These are phyloP conservation scores for Cassiopea andromeda DNA, from an alignment of 30 jellyfish, hydroid and myxozoan species.

Conservation along the genomic window DNA sequence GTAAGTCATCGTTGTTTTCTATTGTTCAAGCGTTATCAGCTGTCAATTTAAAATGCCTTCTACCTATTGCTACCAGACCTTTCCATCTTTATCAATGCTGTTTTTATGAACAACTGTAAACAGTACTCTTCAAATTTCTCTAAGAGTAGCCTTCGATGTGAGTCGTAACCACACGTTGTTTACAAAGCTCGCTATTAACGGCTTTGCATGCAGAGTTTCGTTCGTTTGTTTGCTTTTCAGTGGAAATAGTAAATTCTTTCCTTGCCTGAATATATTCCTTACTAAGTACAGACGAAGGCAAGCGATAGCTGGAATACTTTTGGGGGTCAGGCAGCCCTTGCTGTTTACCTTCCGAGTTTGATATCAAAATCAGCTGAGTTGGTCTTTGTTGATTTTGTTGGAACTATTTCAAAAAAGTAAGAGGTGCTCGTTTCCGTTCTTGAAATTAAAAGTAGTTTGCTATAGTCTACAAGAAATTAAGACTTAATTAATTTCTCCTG, in stretches of 20 bases:
- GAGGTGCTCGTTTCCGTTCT: not conserved
- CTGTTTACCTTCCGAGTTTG: not conserved
- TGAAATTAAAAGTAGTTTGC: not conserved
- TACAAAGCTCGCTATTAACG: not conserved
- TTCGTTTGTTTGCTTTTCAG: not conserved
- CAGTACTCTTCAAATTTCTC: not conserved
- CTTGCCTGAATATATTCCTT: too few relatives aligned
- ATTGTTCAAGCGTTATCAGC: not conserved
- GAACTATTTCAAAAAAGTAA: not conserved
- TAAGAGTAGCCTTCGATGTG: not conserved
- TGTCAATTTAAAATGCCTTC: not conserved
- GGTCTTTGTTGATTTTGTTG: not conserved
- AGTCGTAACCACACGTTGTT: not conserved
- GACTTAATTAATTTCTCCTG: not conserved
- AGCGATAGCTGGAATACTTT: not conserved
- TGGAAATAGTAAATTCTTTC: not conserved
- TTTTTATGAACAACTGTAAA: not conserved
- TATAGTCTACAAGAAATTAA: not conserved
- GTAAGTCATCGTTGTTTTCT: constrained; percentile 39
- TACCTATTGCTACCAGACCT: not conserved
- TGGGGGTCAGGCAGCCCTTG: not conserved
- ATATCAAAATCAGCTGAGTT: not conserved
- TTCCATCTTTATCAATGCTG: not conserved
- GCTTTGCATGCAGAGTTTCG: not conserved
- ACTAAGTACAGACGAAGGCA: too few relatives aligned